Evolutionary conservation across 2,888 invertebrate genomes (phyloP).

Genomic region (Melangyna quadrimaculata): DNA sequence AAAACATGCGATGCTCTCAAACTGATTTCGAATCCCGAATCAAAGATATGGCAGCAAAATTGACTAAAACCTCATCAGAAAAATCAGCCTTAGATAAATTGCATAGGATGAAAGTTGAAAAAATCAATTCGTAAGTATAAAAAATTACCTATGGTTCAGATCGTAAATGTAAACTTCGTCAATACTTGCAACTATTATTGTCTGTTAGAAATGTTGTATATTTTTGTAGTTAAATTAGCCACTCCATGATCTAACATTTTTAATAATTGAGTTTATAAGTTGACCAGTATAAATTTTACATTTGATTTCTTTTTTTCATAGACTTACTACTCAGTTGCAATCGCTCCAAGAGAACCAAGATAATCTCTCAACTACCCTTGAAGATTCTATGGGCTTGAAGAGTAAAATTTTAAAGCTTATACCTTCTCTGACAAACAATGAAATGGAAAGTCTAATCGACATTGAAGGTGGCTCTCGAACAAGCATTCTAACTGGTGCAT

Average conservation of each 20-base stretch:
- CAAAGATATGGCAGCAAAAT: constrained; percentile 75
- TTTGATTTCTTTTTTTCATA: constrained; percentile 30
- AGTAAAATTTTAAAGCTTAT: constrained; percentile 79
- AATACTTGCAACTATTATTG: too few species aligned
- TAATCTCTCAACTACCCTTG: constrained; percentile 64
- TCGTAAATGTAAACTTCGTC: too few species aligned
- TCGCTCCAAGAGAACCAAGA: constrained; percentile 74
- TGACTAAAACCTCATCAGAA: constrained; percentile 76
- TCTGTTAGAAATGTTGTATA: too few species aligned
- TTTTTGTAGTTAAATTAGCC: too few species aligned
- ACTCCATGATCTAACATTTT: too few species aligned
- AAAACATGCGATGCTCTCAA: constrained; percentile 75
- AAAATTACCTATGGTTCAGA: too few species aligned
- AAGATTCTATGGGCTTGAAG: constrained; percentile 76
- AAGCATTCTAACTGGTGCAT: constrained; percentile 76
- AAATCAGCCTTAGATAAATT: constrained; percentile 78
- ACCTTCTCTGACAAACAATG: constrained; percentile 76
- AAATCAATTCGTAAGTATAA: constrained; percentile 76
- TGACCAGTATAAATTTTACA: too few species aligned
- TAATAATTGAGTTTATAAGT: too few species aligned
- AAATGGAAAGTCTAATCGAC: constrained; percentile 79
- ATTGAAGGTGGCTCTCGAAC: constrained; percentile 74
- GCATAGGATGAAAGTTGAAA: constrained; percentile 79
- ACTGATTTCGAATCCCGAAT: constrained; percentile 76
- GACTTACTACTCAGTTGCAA: constrained; percentile 75